These are phyloP conservation scores for Argyrosomus japonicus DNA, from an alignment of 2,113 vertebrate species.

Conservation along the genomic window DNA sequence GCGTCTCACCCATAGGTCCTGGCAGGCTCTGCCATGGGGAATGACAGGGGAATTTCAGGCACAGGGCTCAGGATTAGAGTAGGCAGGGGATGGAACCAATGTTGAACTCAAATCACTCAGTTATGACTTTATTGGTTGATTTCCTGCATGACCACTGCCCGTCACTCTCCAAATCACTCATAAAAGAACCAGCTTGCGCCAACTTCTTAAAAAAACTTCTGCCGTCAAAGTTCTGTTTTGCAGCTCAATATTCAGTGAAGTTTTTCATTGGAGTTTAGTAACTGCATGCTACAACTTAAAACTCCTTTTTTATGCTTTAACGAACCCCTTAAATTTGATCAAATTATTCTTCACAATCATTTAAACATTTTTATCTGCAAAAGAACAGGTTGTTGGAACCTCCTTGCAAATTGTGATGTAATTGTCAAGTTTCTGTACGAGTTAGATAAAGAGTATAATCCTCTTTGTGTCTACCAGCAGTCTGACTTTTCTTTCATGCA, in stretches of 20 bases:
- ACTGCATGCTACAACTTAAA: not conserved
- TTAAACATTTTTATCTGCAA: not conserved
- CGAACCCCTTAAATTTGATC: not conserved
- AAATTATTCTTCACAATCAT: not conserved
- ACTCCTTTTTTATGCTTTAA: slow-evolving; percentile 14
- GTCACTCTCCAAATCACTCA: slow-evolving; percentile 56
- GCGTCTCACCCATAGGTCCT: slow-evolving; percentile 38
- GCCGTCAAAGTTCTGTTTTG: slow-evolving; percentile 22
- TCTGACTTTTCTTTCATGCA: not conserved
- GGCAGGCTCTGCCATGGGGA: slow-evolving; percentile 30
- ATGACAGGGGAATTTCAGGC: slow-evolving; percentile 42
- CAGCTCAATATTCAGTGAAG: slow-evolving; percentile 1
- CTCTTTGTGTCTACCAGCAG: not conserved
- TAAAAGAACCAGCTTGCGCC: slow-evolving; percentile 33
- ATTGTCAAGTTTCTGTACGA: not conserved
- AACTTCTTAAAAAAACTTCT: slow-evolving; percentile 47
- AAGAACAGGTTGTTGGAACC: not conserved
- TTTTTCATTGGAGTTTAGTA: not conserved
- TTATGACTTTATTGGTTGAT: slow-evolving; percentile 59
- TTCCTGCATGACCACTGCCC: slow-evolving; percentile 57
- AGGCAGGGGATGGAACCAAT: slow-evolving; percentile 55
- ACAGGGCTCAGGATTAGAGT: slow-evolving; percentile 48
- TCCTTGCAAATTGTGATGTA: not conserved
- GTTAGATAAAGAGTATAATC: not conserved
- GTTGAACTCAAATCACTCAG: slow-evolving; percentile 60